Base-by-base conservation (phyloP, 2,797 vertebrate genomes). In the Xerus rutilus region DNA sequence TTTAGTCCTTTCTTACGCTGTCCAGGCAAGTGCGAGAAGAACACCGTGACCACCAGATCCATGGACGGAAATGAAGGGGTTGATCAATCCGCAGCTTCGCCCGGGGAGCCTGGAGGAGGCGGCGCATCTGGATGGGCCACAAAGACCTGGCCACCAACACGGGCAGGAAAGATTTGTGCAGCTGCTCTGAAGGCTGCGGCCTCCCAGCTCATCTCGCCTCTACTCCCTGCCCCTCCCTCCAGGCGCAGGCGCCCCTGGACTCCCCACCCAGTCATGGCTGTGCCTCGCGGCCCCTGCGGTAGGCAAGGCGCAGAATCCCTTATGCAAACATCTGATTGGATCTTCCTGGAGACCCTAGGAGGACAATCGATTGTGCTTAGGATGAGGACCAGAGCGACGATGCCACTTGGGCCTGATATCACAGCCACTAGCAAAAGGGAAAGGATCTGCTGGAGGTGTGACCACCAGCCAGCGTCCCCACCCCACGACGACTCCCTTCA, bases 1-100 rank as follows among this genome's bases (percentile, higher is more conserved):
- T 5, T 14, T 20, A 9, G 35, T 52, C 5, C 15, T 47, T 43
- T 14, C n/a, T 69, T n/a, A 2, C 0, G 0, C 7, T 59, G 30
- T 54, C n/a, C 73, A 0, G 3, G n/a, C 14, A 35, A 11, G 13
- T 14, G 30, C 28, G 11, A 43, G 5, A 14, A 28, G 25, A 7
- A 35, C 3, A 11, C 13, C 64, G 35, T 43, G 45, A 35, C 25
- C 1, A 15, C 6, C 65, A 28, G 84, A 87, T 85, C 8, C 8
- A 17, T 25, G n/a, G 20, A 45, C 5, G 20, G n/a, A 85, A 77
- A 43, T 10, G 32, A 57, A 30, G 39, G 35, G 30, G 14, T 25
- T 47, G 11, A 64, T 1, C 43, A 30, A 70, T 7, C 13, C 64
- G 83, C n/a, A 39, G 12, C 23, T n/a, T 69, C 21, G 3, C 8